Percentiles rank a stretch among this genome's conserved stretches.
Conservation (phyloP, 2,113 vertebrate species). For the Tautogolabrus adspersus region DNA sequence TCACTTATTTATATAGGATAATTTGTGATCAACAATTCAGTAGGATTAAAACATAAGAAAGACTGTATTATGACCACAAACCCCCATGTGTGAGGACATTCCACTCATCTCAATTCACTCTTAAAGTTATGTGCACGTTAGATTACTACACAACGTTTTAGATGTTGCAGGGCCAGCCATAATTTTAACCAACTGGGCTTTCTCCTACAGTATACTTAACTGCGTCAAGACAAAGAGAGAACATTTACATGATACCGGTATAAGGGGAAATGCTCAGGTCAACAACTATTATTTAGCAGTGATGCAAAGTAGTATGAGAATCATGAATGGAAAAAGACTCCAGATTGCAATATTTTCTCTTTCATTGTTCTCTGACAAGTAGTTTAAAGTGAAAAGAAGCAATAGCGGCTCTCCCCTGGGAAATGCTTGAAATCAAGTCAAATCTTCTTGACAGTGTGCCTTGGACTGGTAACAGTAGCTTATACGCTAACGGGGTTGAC, state of each 20-base stretch:
- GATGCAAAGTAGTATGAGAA: slow-evolving; percentile 1
- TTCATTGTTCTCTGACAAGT: slow-evolving; percentile 11
- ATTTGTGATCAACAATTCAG: no score
- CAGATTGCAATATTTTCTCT: slow-evolving; percentile 15
- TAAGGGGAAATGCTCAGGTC: not conserved
- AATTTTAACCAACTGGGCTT: no score
- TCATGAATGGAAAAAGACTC: not conserved
- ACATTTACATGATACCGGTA: not conserved
- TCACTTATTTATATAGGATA: no score
- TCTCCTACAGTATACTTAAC: not conserved
- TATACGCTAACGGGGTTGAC: slow-evolving; percentile 24
- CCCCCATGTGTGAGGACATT: not conserved
- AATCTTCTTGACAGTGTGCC: slow-evolving; percentile 23
- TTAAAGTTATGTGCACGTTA: not conserved
- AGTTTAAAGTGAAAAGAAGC: slow-evolving; percentile 24
- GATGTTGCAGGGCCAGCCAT: no score
- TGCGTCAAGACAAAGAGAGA: not conserved
- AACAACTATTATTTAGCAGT: not conserved
- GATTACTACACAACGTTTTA: not conserved
- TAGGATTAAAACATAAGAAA: no score
- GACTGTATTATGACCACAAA: no score
- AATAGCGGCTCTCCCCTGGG: slow-evolving; percentile 19
- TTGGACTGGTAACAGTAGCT: slow-evolving; percentile 28
- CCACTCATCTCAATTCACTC: not conserved
- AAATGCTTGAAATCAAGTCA: slow-evolving; percentile 44